Percentiles rank a stretch among this genome's conserved stretches.
Conservation (phyloP, 2,888 invertebrate species). For the Archips crataeganus region DNA sequence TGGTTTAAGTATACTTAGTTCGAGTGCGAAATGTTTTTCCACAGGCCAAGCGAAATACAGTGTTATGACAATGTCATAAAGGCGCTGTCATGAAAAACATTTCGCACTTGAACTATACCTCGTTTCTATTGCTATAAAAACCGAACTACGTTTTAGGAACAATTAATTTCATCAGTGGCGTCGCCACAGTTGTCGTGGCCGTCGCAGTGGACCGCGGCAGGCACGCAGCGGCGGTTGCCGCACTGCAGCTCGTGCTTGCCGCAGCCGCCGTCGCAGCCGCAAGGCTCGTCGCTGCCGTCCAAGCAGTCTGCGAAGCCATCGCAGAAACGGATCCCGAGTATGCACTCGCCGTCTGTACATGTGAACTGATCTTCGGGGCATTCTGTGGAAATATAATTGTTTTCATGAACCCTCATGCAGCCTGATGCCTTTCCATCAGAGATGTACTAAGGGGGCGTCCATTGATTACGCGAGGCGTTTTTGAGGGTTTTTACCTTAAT, state of each 20-base stretch:
- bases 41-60: too few relatives aligned
- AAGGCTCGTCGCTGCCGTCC: slow-evolving; percentile 90
- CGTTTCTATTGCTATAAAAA: too few relatives aligned
- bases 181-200: slow-evolving; percentile 89
- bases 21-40: too few relatives aligned
- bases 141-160: slow-evolving; percentile 53
- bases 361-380: slow-evolving; percentile 80
- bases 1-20: too few relatives aligned
- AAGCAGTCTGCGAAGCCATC: slow-evolving; percentile 89
- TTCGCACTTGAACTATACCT: too few relatives aligned
- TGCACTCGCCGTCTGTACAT: slow-evolving; percentile 89
- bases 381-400: slow-evolving; percentile 59
- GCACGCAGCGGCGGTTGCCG: slow-evolving; percentile 87
- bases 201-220: slow-evolving; percentile 87
- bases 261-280: slow-evolving; percentile 82
- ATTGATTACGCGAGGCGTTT: too few relatives aligned
- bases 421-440: too few relatives aligned
- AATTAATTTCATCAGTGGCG: slow-evolving; percentile 88
- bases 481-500: too few relatives aligned
- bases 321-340: slow-evolving; percentile 88
- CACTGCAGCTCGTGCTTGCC: slow-evolving; percentile 79
- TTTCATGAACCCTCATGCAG: too few relatives aligned
- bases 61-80: too few relatives aligned
- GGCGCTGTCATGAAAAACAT: too few relatives aligned
- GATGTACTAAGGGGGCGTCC: too few relatives aligned